Evolutionary conservation across 2,113 vertebrate genomes (phyloP).

Genomic region (Scopus umbretta): DNA sequence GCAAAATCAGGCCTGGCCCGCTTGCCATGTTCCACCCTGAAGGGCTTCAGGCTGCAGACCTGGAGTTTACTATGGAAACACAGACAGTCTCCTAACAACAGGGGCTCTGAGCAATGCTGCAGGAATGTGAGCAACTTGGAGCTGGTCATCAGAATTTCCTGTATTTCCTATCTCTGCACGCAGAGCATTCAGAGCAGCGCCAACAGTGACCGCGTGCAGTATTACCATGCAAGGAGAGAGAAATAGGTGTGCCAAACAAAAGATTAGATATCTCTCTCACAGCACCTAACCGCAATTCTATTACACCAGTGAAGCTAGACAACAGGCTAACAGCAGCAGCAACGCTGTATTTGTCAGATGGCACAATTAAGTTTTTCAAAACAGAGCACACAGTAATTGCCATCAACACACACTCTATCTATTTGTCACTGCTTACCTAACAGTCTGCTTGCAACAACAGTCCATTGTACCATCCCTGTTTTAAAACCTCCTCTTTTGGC

Average conservation of each 20-base stretch:
- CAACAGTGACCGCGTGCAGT: neutral
- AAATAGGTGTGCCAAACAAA: neutral
- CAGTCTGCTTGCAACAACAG: neutral
- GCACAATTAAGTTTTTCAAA: neutral
- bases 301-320: neutral
- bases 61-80: neutral
- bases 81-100: neutral
- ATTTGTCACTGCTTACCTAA: neutral
- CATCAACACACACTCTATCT: neutral
- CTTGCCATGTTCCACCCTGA: neutral
- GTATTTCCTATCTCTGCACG: neutral
- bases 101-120: neutral
- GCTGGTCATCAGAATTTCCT: neutral
- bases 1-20: neutral
- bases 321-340: neutral
- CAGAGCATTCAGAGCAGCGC: fast-evolving
- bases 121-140: neutral
- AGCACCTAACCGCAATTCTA: neutral
- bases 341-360: neutral
- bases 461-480: neutral
- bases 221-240: neutral
- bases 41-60: neutral
- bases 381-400: neutral
- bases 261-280: neutral
- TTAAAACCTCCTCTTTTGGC: neutral